phyloP scores from a whole-genome alignment of 2,797 vertebrate species.

The Manis crassicaudata region DNA sequence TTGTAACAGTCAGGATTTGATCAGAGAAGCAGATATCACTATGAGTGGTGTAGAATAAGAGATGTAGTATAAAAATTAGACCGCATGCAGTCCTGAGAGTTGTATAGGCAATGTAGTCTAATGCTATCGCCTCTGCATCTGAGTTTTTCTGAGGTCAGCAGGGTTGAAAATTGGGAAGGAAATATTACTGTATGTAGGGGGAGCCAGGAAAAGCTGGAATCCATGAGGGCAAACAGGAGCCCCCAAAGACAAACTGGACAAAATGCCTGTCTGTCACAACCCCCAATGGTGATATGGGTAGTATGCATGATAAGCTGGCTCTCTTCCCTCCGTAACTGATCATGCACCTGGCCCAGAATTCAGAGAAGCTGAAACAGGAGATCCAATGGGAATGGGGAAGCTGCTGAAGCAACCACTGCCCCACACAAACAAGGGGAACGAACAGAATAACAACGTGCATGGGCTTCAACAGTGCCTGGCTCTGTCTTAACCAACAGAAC shows the following conservation, averaged over 20 bases:
- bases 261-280: background rate
- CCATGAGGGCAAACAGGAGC: background rate
- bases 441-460: background rate
- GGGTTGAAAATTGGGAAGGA: background rate
- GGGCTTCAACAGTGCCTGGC: background rate
- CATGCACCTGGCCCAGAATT: background rate
- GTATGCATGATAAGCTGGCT: background rate
- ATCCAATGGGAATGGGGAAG: background rate
- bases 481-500: background rate
- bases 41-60: background rate
- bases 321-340: background rate
- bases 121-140: background rate
- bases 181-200: background rate
- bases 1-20: background rate
- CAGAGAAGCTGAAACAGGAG: background rate
- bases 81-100: background rate
- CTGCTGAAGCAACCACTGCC: background rate
- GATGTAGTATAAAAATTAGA: background rate
- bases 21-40: background rate
- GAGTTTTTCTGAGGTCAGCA: background rate
- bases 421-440: background rate
- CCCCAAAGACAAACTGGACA: background rate
- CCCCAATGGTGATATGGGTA: background rate
- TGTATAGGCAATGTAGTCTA: background rate
- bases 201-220: background rate